phyloP scores from a whole-genome alignment of 2,113 vertebrate genomes.

The Chaetodon auriga region DNA sequence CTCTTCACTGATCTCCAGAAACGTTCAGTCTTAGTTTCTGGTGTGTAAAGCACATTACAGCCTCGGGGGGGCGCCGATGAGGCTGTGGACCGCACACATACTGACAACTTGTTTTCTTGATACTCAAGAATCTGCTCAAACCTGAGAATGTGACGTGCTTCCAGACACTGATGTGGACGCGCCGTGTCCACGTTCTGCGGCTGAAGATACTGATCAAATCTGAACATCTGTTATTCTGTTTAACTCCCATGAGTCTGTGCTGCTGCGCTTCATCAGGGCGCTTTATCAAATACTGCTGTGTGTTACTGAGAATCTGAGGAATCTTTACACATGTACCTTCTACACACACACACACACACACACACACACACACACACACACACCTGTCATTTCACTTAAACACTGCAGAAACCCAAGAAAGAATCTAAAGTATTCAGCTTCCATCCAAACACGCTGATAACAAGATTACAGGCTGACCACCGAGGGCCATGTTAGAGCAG shows the following conservation, averaged over 20 bases:
- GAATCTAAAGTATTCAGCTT: conserved; percentile 20
- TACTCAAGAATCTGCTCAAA: too few species aligned
- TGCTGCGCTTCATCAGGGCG: not conserved
- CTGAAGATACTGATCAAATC: not conserved
- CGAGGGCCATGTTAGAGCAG: not conserved
- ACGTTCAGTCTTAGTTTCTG: too few species aligned
- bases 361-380: too few species aligned
- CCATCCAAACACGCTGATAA: conserved; percentile 10
- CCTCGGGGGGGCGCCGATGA: too few species aligned
- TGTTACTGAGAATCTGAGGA: conserved; percentile 8
- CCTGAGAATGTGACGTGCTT: too few species aligned
- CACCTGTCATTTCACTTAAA: not conserved
- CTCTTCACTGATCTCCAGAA: too few species aligned
- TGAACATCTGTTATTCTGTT: not conserved
- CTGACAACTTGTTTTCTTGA: too few species aligned
- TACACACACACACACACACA: not conserved
- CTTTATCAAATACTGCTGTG: not conserved
- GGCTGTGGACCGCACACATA: too few species aligned
- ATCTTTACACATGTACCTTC: not conserved
- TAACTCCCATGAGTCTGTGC: not conserved
- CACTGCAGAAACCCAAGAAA: not conserved
- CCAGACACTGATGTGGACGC: too few species aligned
- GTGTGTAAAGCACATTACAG: too few species aligned
- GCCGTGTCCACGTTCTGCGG: too few species aligned
- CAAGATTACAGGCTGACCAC: not conserved